Conservation (phyloP, 2,888 invertebrate genomes). For the Polydrusus pterygomalis region DNA sequence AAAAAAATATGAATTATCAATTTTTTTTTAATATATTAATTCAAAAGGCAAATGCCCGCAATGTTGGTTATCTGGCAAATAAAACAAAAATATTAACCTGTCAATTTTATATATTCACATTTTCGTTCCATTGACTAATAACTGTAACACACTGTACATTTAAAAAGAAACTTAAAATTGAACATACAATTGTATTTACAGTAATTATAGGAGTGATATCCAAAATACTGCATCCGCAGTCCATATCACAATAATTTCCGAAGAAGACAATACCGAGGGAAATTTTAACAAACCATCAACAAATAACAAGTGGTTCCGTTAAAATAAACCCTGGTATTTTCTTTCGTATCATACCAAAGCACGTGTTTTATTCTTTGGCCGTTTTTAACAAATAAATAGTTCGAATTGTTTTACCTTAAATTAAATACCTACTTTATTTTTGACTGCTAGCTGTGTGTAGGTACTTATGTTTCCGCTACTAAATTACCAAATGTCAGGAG, state of each 20-base stretch:
- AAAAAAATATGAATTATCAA: no score
- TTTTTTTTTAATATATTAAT: no score
- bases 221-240: constrained; percentile 57
- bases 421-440: background rate
- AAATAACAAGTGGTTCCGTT: constrained; percentile 54
- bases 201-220: constrained; percentile 64
- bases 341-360: constrained; percentile 26
- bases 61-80: constrained; percentile 44
- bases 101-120: constrained; percentile 73
- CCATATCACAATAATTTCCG: constrained; percentile 64
- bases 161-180: constrained; percentile 70
- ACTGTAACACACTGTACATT: constrained; percentile 72
- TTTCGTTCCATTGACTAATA: constrained; percentile 72
- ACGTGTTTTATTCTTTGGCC: constrained; percentile 26
- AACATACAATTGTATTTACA: constrained; percentile 66
- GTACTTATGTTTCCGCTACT: no score
- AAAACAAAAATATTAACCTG: constrained; percentile 65
- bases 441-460: no score
- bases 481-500: no score
- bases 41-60: no score
- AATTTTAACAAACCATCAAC: constrained; percentile 60
- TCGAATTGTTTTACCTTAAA: no score
- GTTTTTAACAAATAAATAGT: background rate
- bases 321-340: constrained; percentile 24
- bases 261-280: constrained; percentile 62